Base-by-base conservation (phyloP, 2,797 vertebrate genomes). In the Tokudaia muenninki region DNA sequence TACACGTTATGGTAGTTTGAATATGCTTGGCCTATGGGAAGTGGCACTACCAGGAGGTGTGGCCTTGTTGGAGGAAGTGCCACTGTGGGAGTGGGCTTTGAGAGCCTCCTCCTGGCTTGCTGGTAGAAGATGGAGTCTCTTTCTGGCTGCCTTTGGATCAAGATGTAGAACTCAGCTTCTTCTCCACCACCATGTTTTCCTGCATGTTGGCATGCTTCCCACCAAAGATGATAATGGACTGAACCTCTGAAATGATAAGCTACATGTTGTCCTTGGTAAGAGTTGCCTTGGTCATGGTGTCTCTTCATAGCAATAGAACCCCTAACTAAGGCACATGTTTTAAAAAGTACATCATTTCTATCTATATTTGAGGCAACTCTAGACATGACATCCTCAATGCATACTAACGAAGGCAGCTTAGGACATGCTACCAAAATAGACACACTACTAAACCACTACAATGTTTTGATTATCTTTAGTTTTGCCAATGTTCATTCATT, bases 381-480 rank as follows among this genome's bases (percentile, higher is more conserved):
- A 50, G 22, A 59, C 81, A 94, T 80, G 34, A 79, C 3, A 92
- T 65, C 87, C 19, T 95, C n/a, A 79, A 2, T 91, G 34, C 74
- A 88, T 65, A 16, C 24, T 57, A 55, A 91, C 74, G 21, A 81
- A 84, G 95, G 74, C 12, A 92, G 87, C 21, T 94, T 50, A 94
- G 21, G 81, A 87, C 41, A 95, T 8, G n/a, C 22, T 65, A 59
- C 44, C 7, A 92, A 84, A 22, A 59, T 61, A 80, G n/a, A 47
- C 91, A 82, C 86, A 83, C 87, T 67, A 65, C 5, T 70, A 47
- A 22, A 70, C 3, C 63, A 90, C 12, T 59, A 6, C 16, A 61
- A 90, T 87, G 89, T 52, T 94, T n/a, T 87, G 65, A 55, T 70
- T 94, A 91, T 65, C 87, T 87, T 95, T 41, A 93, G 72, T 70